These are phyloP conservation scores for Temnothorax unifasciatus DNA, from an alignment of 2,888 invertebrate species.

Conservation along the genomic window DNA sequence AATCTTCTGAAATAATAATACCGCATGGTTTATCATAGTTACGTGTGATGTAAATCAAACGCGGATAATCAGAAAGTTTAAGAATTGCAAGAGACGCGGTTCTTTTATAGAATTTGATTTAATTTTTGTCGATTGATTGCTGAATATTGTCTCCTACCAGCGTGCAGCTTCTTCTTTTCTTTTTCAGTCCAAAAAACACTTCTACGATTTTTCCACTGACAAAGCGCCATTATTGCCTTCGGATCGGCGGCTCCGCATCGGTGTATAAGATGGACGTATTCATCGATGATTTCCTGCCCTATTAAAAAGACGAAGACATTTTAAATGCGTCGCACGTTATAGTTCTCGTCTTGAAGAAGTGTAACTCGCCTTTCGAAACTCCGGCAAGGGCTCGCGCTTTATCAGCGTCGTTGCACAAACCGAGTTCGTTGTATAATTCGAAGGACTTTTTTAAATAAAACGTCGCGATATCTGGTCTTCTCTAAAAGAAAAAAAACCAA, in stretches of 20 bases:
- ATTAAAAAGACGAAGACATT: background rate
- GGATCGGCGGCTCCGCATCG: constrained; percentile 83
- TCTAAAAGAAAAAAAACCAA: constrained; percentile 64
- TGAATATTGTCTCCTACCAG: constrained; percentile 19
- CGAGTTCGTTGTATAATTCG: constrained; percentile 69
- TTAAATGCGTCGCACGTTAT: background rate
- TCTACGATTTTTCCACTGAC: constrained; percentile 87
- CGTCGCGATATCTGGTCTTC: constrained; percentile 72
- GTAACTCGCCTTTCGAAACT: constrained; percentile 78
- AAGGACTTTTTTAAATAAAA: constrained; percentile 76
- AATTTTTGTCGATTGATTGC: background rate
- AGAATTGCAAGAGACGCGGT: background rate
- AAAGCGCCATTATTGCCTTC: constrained; percentile 85
- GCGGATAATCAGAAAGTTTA: background rate
- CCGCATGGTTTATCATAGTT: background rate
- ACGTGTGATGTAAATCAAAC: background rate
- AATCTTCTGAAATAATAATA: background rate
- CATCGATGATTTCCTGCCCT: constrained; percentile 87
- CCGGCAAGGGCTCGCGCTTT: constrained; percentile 77
- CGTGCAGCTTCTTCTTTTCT: background rate
- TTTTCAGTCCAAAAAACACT: constrained; percentile 85
- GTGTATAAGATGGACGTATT: constrained; percentile 86
- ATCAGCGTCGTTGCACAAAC: constrained; percentile 70
- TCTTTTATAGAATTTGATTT: background rate
- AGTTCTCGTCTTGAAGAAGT: background rate